These are phyloP conservation scores for Bryconaethiops microstoma DNA, from an alignment of 2,797 vertebrate species.

Conservation along the genomic window DNA sequence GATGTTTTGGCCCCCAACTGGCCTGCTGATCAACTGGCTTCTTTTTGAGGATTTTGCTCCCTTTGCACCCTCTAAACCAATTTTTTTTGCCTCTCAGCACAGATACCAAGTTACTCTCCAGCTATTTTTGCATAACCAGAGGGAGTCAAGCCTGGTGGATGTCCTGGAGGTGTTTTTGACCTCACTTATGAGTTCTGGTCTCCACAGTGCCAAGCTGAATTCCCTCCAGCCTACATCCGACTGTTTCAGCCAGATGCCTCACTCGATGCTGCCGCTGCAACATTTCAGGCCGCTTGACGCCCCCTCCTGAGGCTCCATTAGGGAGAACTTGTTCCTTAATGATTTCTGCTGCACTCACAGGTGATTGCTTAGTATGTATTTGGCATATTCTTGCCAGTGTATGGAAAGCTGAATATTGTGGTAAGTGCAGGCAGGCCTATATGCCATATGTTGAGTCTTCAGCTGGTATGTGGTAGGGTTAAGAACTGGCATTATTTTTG, in stretches of 20 bases:
- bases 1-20: conserved; percentile 25
- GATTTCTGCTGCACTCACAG: conserved; percentile 24
- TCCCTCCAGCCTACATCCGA: conserved; percentile 5
- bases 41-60: conserved; percentile 28
- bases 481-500: conserved; percentile 37
- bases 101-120: conserved; percentile 8
- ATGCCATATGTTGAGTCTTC: conserved; percentile 21
- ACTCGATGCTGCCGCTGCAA: conserved; percentile 16
- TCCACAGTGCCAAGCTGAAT: conserved; percentile 15
- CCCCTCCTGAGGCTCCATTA: conserved; percentile 35
- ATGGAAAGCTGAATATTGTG: not conserved
- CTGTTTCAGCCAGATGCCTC: conserved; percentile 36
- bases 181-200: conserved; percentile 40
- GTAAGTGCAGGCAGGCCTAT: conserved; percentile 7
- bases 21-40: conserved; percentile 4
- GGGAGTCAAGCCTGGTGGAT: conserved; percentile 26
- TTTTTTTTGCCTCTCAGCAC: conserved; percentile 1
- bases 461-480: conserved; percentile 37
- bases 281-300: conserved; percentile 34
- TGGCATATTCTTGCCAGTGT: not conserved
- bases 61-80: conserved; percentile 18
- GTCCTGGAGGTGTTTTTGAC: conserved; percentile 42
- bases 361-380: conserved; percentile 13
- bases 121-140: conserved; percentile 26
- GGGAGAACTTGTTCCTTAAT: conserved; percentile 46